A percentile compares a stretch with the other conserved stretches of the same genome.
Evolutionary conservation across 2,888 invertebrate genomes (phyloP).

Genomic region (Zygaena filipendulae): DNA sequence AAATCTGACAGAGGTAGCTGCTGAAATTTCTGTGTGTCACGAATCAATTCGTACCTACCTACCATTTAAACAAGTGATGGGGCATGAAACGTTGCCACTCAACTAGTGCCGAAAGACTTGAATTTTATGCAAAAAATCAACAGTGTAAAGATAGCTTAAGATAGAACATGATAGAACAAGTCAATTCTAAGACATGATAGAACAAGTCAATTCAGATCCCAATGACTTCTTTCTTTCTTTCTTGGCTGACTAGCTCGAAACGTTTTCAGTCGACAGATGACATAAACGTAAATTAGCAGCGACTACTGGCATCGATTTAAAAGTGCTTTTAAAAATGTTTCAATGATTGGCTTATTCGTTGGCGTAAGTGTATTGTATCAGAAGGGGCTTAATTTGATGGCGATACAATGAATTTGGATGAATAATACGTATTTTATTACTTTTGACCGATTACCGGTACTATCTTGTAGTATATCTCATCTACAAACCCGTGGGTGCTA

Average conservation of each 20-base stretch:
- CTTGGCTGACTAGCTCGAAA: background rate
- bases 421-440: no score
- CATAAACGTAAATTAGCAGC: background rate
- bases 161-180: background rate
- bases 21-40: background rate
- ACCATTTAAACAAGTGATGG: no score
- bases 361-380: no score
- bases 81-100: no score
- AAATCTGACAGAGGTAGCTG: background rate
- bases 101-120: background rate
- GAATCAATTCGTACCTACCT: background rate
- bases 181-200: background rate
- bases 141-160: background rate
- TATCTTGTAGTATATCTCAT: no score
- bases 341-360: background rate
- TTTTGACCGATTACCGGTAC: no score
- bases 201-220: background rate
- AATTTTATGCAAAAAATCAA: background rate
- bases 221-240: background rate
- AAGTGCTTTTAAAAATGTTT: background rate
- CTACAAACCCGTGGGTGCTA: no score
- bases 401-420: no score
- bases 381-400: no score
- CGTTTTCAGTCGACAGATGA: background rate
- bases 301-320: background rate